Evolutionary conservation across 2,797 vertebrate species (phyloP).

Genomic region (Rachycentron canadum): DNA sequence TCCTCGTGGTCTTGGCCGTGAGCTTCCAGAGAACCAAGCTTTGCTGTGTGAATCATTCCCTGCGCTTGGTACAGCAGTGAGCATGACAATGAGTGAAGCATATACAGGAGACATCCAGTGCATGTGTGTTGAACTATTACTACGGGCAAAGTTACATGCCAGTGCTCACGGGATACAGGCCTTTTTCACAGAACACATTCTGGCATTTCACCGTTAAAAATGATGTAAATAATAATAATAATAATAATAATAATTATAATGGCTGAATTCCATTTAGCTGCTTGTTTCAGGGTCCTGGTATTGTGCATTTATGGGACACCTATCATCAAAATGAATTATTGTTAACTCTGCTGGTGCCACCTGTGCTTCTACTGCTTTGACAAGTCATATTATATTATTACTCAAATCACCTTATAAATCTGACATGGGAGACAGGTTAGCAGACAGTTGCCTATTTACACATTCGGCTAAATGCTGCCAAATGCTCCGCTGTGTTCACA

Average conservation of each 20-base stretch:
- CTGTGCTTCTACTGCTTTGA: not conserved
- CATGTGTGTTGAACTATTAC: constrained; percentile 15
- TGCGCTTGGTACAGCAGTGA: constrained; percentile 44
- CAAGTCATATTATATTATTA: not conserved
- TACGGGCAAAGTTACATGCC: constrained; percentile 3
- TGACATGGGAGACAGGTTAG: not conserved
- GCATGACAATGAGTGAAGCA: constrained; percentile 47
- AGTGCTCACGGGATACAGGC: not conserved
- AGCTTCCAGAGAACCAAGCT: constrained; percentile 65
- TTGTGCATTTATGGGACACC: not conserved
- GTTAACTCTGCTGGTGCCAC: not conserved
- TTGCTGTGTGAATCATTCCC: constrained; percentile 66
- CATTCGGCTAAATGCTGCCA: not conserved
- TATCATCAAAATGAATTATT: not conserved
- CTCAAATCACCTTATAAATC: not conserved
- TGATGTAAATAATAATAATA: not conserved
- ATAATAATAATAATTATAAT: not conserved
- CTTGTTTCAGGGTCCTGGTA: too few species aligned
- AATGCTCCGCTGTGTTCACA: constrained; percentile 2
- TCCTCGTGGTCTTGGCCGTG: constrained; percentile 64
- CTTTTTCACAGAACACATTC: not conserved
- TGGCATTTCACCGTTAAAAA: not conserved
- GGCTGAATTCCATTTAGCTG: not conserved
- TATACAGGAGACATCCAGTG: constrained; percentile 26
- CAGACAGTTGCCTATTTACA: not conserved